These are phyloP conservation scores for Acrobasis consociella DNA, from an alignment of 2,888 invertebrate species.

Conservation along the genomic window DNA sequence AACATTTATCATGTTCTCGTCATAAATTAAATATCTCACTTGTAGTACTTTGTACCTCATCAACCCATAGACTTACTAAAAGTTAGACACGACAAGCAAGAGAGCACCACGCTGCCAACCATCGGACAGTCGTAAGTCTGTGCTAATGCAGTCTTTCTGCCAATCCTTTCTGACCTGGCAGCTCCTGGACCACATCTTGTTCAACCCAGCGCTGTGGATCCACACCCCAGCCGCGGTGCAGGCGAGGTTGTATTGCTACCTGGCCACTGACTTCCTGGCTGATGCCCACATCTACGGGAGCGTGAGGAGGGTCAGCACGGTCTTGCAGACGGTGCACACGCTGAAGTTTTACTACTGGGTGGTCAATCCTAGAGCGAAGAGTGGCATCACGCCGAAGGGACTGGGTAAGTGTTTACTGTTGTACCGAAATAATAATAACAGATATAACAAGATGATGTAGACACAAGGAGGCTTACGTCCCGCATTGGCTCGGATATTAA, in stretches of 20 bases:
- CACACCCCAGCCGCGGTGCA: slow-evolving; percentile 98
- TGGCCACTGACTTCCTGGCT: slow-evolving; percentile 99
- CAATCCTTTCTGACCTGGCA: slow-evolving; percentile 96
- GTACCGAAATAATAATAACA: too few species aligned
- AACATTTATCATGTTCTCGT: too few species aligned
- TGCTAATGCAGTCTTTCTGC: slow-evolving; percentile 92
- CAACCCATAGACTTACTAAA: not conserved
- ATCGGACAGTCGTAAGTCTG: slow-evolving; percentile 77
- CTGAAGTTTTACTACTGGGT: slow-evolving; percentile 99
- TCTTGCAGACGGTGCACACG: slow-evolving; percentile 98
- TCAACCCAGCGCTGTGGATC: slow-evolving; percentile 99
- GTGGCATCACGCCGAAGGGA: slow-evolving; percentile 97
- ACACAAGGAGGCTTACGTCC: too few species aligned
- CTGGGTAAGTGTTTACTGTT: slow-evolving; percentile 85
- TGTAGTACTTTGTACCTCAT: not conserved
- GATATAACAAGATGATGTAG: too few species aligned
- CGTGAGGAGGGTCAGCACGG: slow-evolving; percentile 97
- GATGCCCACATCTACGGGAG: slow-evolving; percentile 99
- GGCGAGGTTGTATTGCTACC: slow-evolving; percentile 96
- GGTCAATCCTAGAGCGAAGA: slow-evolving; percentile 96
- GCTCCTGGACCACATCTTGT: slow-evolving; percentile 99
- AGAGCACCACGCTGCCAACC: slow-evolving; percentile 72
- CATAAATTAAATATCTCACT: not conserved
- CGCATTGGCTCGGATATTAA: too few species aligned
- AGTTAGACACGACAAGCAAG: slow-evolving; percentile 54